Percentiles rank a stretch among this genome's conserved stretches.
Evolutionary conservation across 2,797 vertebrate species (phyloP).

Genomic region (Clangula hyemalis): DNA sequence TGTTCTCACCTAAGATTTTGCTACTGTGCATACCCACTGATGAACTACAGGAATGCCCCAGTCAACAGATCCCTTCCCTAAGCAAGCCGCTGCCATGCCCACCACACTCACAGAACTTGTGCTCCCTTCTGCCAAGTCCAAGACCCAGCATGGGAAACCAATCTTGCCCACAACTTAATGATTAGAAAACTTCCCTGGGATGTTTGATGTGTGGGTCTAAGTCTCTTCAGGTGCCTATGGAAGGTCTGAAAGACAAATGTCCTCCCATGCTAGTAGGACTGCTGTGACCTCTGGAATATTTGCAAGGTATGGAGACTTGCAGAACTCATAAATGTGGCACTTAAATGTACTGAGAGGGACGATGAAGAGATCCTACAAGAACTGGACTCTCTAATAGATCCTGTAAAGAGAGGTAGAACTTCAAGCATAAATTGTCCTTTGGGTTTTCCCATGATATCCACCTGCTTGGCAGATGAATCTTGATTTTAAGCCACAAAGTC

Average conservation of each 20-base stretch:
- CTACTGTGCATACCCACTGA: neutral
- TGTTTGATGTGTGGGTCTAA: neutral
- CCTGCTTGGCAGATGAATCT: neutral
- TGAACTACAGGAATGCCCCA: neutral
- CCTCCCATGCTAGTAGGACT: neutral
- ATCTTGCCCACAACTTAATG: neutral
- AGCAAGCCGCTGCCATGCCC: neutral
- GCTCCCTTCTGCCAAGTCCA: neutral
- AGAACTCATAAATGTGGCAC: neutral
- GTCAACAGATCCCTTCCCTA: neutral
- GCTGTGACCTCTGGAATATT: neutral
- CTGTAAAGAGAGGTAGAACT: neutral
- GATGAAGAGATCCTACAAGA: neutral
- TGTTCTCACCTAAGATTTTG: neutral
- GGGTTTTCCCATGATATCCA: neutral
- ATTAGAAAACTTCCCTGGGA: neutral
- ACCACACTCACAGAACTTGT: neutral
- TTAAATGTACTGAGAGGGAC: neutral
- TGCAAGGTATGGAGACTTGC: neutral
- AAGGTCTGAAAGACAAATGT: neutral
- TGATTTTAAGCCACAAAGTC: neutral
- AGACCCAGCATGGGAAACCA: neutral
- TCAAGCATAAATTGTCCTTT: neutral
- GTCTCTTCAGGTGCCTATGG: neutral
- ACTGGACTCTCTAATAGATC: neutral